Evolutionary conservation across 2,888 invertebrate genomes (phyloP).

Genomic region (Melanophora roralis): DNA sequence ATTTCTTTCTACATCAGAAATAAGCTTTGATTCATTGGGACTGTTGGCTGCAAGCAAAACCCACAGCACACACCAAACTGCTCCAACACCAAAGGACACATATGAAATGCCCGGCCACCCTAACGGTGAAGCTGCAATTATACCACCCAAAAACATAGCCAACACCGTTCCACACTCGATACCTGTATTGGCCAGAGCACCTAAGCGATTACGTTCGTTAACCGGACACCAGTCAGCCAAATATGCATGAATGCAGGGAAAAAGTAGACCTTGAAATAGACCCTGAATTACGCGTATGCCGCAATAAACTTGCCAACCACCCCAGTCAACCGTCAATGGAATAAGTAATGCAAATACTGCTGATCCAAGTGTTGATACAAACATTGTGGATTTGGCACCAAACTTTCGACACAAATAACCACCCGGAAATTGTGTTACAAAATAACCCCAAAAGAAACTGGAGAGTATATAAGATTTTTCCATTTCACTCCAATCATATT

Average conservation of each 20-base stretch:
- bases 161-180: slow-evolving; percentile 83
- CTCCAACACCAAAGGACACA: slow-evolving; percentile 78
- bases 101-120: slow-evolving; percentile 86
- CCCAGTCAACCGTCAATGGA: slow-evolving; percentile 82
- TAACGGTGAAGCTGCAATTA: slow-evolving; percentile 79
- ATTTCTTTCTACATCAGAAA: slow-evolving; percentile 79
- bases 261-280: slow-evolving; percentile 82
- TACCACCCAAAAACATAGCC: slow-evolving; percentile 81
- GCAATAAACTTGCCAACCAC: slow-evolving; percentile 81
- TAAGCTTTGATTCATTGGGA: slow-evolving; percentile 79
- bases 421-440: slow-evolving; percentile 81
- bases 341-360: slow-evolving; percentile 82
- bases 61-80: slow-evolving; percentile 80
- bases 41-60: slow-evolving; percentile 79
- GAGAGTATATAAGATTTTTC: slow-evolving; percentile 81
- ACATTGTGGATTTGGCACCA: slow-evolving; percentile 82
- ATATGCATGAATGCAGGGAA: slow-evolving; percentile 82
- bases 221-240: slow-evolving; percentile 84
- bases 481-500: slow-evolving; percentile 78
- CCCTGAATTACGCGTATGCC: slow-evolving; percentile 82
- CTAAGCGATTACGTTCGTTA: slow-evolving; percentile 81
- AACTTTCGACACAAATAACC: slow-evolving; percentile 84
- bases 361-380: slow-evolving; percentile 81
- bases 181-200: slow-evolving; percentile 80
- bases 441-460: slow-evolving; percentile 89